phyloP scores from a whole-genome alignment of 2,797 vertebrate species.

The Epinephelus coioides region DNA sequence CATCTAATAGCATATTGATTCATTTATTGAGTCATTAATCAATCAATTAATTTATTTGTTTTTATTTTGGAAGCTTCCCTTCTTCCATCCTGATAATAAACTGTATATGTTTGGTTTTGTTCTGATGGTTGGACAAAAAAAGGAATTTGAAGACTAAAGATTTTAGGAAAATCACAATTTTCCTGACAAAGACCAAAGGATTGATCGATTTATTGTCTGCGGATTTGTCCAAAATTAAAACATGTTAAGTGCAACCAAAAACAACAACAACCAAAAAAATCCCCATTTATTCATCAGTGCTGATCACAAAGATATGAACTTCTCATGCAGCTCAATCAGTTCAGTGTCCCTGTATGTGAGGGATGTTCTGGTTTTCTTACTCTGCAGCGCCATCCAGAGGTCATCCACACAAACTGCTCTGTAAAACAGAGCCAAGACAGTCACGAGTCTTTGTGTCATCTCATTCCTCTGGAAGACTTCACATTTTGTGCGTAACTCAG shows the following conservation, averaged over 20 bases:
- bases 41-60: too few relatives aligned
- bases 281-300: background rate
- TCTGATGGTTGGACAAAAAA: background rate
- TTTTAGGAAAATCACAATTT: background rate
- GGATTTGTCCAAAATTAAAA: background rate
- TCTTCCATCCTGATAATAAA: background rate
- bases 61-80: too few relatives aligned
- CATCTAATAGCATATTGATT: too few relatives aligned
- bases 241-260: background rate
- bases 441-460: constrained; percentile 24
- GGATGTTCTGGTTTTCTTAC: background rate
- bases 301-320: background rate
- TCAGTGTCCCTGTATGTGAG: background rate
- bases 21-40: too few relatives aligned
- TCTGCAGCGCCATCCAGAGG: constrained; percentile 38
- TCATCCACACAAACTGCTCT: background rate
- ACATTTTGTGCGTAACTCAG: background rate
- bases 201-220: background rate
- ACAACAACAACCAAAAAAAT: background rate
- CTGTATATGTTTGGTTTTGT: background rate
- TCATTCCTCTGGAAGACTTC: background rate
- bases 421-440: background rate
- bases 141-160: background rate
- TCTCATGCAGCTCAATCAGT: background rate
- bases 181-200: background rate